Conservation (phyloP, 1,140 invertebrate species). For the Drosophila auraria region DNA sequence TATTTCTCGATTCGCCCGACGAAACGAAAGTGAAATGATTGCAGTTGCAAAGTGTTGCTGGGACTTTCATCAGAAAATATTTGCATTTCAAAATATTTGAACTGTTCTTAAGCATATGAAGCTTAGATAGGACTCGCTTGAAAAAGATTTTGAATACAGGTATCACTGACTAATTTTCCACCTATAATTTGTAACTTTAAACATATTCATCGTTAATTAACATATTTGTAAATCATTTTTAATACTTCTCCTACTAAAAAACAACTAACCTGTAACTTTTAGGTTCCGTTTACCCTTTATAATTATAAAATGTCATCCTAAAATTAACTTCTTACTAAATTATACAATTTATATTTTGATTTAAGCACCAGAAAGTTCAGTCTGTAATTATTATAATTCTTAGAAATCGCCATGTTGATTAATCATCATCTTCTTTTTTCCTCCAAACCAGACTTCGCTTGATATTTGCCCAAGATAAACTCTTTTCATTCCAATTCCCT, state of each 20-base stretch:
- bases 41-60: not conserved
- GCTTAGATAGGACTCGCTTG: too few species aligned
- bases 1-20: slow-evolving; percentile 15
- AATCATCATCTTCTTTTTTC: not conserved
- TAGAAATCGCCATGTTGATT: not conserved
- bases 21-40: slow-evolving; percentile 28
- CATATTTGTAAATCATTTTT: too few species aligned
- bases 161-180: too few species aligned
- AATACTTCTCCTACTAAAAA: too few species aligned
- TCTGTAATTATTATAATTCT: not conserved
- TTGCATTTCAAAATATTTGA: slow-evolving; percentile 7
- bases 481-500: not conserved
- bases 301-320: too few species aligned
- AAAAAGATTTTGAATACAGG: too few species aligned
- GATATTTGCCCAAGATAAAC: slow-evolving; percentile 16
- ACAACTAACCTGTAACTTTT: too few species aligned
- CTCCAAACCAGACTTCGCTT: not conserved
- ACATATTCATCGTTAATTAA: too few species aligned
- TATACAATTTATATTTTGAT: not conserved
- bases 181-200: too few species aligned
- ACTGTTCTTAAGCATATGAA: too few species aligned
- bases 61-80: not conserved
- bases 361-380: not conserved
- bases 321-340: too few species aligned
- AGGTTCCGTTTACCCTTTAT: too few species aligned